Conservation (phyloP, 2,888 invertebrate genomes). For the Parnassius apollo region DNA sequence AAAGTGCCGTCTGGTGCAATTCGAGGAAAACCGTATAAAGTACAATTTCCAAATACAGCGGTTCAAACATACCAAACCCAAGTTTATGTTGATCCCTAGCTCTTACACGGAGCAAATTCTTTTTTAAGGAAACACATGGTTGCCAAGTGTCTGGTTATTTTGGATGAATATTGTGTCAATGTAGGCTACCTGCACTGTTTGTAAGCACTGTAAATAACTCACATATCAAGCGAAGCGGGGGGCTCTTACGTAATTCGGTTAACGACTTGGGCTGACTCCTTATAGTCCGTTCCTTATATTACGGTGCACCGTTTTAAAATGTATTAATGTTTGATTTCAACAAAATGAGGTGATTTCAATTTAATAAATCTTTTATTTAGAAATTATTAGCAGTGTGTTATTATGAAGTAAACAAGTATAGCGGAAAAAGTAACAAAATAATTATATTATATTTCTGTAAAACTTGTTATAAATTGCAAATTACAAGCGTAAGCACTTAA, state of each 20-base stretch:
- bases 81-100: slow-evolving; percentile 1
- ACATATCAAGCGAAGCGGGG: slow-evolving; percentile 6
- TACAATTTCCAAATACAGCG: slow-evolving; percentile 10
- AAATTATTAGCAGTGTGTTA: too few species aligned
- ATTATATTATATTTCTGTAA: too few species aligned
- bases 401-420: too few species aligned
- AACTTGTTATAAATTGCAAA: too few species aligned
- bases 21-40: slow-evolving; percentile 9
- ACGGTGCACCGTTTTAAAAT: background rate
- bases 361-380: too few species aligned
- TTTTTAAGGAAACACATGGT: background rate
- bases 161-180: slow-evolving; percentile 10
- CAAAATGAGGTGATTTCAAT: too few species aligned
- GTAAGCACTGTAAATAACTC: slow-evolving; percentile 9
- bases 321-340: background rate
- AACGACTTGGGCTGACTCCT: slow-evolving; percentile 1
- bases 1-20: background rate
- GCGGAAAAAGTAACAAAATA: too few species aligned
- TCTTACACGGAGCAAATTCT: background rate
- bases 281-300: background rate
- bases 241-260: slow-evolving; percentile 5
- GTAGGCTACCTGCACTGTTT: slow-evolving; percentile 7
- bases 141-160: slow-evolving; percentile 1
- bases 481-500: too few species aligned
- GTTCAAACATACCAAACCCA: background rate